Evolutionary conservation across 2,888 invertebrate species (phyloP), one percentile per base, ranked within the genome.

Genomic region (Xestia c-nigrum): DNA sequence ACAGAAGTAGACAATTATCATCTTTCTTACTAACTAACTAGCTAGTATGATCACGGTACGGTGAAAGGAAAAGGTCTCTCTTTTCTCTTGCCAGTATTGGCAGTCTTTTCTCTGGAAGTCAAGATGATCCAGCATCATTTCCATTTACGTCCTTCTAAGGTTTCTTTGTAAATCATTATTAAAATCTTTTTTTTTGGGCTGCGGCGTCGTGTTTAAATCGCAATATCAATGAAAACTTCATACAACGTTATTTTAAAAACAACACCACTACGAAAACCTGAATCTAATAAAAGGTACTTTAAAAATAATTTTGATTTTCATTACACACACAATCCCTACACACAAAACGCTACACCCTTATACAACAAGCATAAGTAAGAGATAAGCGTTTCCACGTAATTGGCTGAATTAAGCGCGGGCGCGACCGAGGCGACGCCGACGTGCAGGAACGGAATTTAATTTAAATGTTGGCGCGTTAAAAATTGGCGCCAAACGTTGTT

Each of bases 401-500:
- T 94, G 94, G 90, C 92, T 93, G 93, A 95, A 95, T 95, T 94
- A 95, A 93, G 93, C 90, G 83, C 88, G 80, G 84, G 92, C 90
- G 83, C 87, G 80, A 83, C 87, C 89, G 86, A 88, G 86, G 84
- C 81, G 78, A 59, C 59, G 59, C 16, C 24, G 31, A 83, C 87
- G 85, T 85, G 85, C 88, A 85, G 87, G 70, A 85, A 76, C 52
- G 91, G 95, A 95, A 95, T 95, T 95, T 95, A 94, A 96, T 95
- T 95, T 95, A 95, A 95, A 95, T 94, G 95, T 94, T 92, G 93
- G 85, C 93, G 89, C 89, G 94, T 94, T 94, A 95, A 96, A 96
- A 95, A 95, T 93, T 94, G 94, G 89, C 89, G 91, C 87, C 89
- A 87, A 91, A 92, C 93, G 92, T 89, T 91, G 93, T 93, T 95